Base-by-base conservation (phyloP, 2,113 vertebrate species). In the Cettia cetti region DNA sequence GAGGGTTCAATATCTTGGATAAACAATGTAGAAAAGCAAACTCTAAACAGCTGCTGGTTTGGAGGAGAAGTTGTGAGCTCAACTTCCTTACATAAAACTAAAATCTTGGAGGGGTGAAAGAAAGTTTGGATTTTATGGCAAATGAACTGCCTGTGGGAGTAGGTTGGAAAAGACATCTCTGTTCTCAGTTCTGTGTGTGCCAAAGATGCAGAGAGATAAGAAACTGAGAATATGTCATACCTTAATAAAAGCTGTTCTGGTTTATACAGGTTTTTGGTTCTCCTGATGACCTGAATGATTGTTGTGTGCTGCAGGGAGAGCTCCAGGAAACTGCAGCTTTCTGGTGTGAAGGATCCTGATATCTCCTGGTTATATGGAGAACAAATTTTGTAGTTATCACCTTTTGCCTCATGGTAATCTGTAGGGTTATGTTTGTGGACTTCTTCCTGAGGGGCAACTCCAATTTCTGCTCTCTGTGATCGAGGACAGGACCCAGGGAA, bases 81-180 rank as follows among this genome's bases (percentile, higher is more conserved):
- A 59, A 5, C 75, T 91, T 77, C 63, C 78, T 90, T 93, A 77
- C 0, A 0, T 91, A 72, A 93, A 78, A 39, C 82, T 39, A 28
- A 80, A 83, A 77, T 80, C 68, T 75, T 60, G 52, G 60, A 86
- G 65, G 7, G 86, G 26, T 82, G 76, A 82, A 80, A 78, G 64
- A 60, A 85, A 89, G 70, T 74, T 93, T 88, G 75, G 33, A 70
- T 83, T 88, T 83, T 65, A 74, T 86, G 77, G 87, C 74, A 84
- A 70, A 49, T 49, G 79, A 90, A 12, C 28, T 82, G 94, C 75
- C 66, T 87, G 85, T 94, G 79, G 82, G 87, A 93, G 90, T 66
- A 80, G 79, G 85, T 80, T 95, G 96, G 90, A 86, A 66, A 78
- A 93, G 68, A 75, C 75, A 80, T 82, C 84, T 93, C 86, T 76